Percentiles rank a stretch among this genome's conserved stretches.
These are phyloP conservation scores for Drosophila pectinifera DNA, from an alignment of 1,140 invertebrate species.

Conservation along the genomic window DNA sequence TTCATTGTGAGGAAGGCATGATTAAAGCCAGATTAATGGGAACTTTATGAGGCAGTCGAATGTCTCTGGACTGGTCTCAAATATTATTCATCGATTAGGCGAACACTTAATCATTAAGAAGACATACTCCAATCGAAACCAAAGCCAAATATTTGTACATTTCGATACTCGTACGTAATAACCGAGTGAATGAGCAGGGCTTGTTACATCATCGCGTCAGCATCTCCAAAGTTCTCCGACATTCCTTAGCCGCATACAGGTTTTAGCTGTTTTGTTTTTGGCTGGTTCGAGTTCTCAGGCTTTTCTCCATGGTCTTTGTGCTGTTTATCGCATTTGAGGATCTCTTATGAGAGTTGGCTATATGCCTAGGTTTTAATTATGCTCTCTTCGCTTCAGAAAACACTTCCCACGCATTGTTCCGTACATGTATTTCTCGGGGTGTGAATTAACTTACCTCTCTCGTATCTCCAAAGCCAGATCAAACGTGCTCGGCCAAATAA, in stretches of 20 bases:
- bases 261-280: constrained; percentile 10
- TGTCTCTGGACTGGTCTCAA: background rate
- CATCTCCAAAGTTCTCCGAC: constrained; percentile 31
- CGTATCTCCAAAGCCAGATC: constrained; percentile 23
- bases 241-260: constrained; percentile 31
- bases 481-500: constrained; percentile 34
- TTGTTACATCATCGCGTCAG: constrained; percentile 43
- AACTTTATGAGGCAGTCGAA: background rate
- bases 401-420: constrained; percentile 66
- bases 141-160: background rate
- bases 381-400: constrained; percentile 55
- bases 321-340: constrained; percentile 32
- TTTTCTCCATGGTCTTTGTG: constrained; percentile 17
- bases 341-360: constrained; percentile 44
- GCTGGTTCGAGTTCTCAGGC: constrained; percentile 16
- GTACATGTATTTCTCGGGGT: constrained; percentile 19
- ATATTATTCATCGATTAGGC: background rate
- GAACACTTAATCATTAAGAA: background rate
- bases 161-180: constrained; percentile 12
- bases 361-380: constrained; percentile 67
- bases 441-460: constrained; percentile 29
- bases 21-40: background rate
- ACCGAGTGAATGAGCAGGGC: background rate
- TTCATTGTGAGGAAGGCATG: background rate
- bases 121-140: background rate